Base-by-base conservation (phyloP, 2,113 vertebrate genomes). In the Pagrus major region DNA sequence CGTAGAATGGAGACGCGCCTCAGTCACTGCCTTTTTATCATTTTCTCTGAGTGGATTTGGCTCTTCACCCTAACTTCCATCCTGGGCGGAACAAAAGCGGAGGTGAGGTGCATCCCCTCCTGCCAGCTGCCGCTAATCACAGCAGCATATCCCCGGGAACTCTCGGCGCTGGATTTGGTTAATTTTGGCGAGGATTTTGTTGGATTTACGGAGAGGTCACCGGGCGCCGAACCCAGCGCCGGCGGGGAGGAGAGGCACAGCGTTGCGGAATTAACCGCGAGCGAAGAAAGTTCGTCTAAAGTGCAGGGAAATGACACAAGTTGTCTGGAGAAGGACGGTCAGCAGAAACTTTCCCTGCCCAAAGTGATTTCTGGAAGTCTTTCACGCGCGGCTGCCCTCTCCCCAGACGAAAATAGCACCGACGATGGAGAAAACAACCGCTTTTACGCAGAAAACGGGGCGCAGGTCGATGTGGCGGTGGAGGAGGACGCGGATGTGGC, bases 21-120 rank as follows among this genome's bases (percentile, higher is more conserved):
- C 63, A 79, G 85, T 56, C 76, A 52, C 58, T 89, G 81, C 23
- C 61, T 83, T 84, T 79, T 84, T 47, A 63, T 81, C 51, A 3
- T 93, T 79, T 66, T 55, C 51, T 88, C 86, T 15, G 87, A 87
- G 80, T 93, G 90, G 90, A 90, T 89, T 84, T 92, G 89, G 86
- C 78, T 91, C 75, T 73, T 90, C 67, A 78, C 65, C 71, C 23
- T 80, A 92, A 93, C 92, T 93, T 93, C 91, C 61, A 78, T 81
- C 75, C 84, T 80, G 85, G 84, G 68, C 83, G 87, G 76, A 82
- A 89, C 85, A 60, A 73, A 80, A 52, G 90, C 74, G 80, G 95
- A 95, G 91, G 91, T 93, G 71, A 94, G 93, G 93, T 95, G 94
- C 93, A 83, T 91, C 68, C 94, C 93, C 58, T 94, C 93, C 12